phyloP scores from a whole-genome alignment of 2,888 invertebrate species.

The Drosophila infuscata region DNA sequence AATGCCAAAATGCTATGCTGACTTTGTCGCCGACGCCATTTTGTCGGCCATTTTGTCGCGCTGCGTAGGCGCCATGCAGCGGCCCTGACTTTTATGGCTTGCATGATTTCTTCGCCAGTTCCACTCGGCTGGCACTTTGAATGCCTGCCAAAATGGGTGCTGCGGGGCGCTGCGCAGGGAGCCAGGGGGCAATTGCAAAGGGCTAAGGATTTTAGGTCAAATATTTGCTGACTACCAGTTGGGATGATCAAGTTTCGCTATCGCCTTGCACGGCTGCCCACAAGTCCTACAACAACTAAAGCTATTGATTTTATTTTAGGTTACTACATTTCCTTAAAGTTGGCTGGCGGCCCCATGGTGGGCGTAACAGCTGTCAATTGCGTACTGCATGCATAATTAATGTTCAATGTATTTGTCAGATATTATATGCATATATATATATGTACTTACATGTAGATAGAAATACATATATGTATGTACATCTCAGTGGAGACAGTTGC shows the following conservation, averaged over 20 bases:
- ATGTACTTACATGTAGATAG: background rate
- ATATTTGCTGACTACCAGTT: conserved; percentile 46
- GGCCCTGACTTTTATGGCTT: conserved; percentile 54
- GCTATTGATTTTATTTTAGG: conserved; percentile 62
- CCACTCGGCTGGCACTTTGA: conserved; percentile 56
- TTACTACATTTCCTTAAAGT: conserved; percentile 20
- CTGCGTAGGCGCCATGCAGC: conserved; percentile 68
- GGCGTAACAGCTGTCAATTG: conserved; percentile 66
- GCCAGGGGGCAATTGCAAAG: conserved; percentile 8
- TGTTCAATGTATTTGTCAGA: conserved; percentile 25
- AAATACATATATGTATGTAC: conserved; percentile 1
- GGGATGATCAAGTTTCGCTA: conserved; percentile 39
- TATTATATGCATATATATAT: conserved; percentile 12
- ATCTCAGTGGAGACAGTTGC: conserved; percentile 7
- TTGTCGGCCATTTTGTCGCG: conserved; percentile 69
- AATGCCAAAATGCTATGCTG: conserved; percentile 17
- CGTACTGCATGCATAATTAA: conserved; percentile 54
- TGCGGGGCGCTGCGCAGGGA: conserved; percentile 9
- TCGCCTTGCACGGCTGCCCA: conserved; percentile 30
- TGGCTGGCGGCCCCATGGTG: conserved; percentile 11
- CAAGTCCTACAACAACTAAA: conserved; percentile 1
- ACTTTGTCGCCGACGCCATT: conserved; percentile 53
- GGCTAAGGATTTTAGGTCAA: conserved; percentile 46
- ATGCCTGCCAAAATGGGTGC: conserved; percentile 71
- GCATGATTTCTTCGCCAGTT: conserved; percentile 58